Percentiles rank a stretch among this genome's conserved stretches.
These are phyloP conservation scores for Crossaster papposus DNA, from an alignment of 53 echinoderm and acorn worm genomes.

Conservation along the genomic window DNA sequence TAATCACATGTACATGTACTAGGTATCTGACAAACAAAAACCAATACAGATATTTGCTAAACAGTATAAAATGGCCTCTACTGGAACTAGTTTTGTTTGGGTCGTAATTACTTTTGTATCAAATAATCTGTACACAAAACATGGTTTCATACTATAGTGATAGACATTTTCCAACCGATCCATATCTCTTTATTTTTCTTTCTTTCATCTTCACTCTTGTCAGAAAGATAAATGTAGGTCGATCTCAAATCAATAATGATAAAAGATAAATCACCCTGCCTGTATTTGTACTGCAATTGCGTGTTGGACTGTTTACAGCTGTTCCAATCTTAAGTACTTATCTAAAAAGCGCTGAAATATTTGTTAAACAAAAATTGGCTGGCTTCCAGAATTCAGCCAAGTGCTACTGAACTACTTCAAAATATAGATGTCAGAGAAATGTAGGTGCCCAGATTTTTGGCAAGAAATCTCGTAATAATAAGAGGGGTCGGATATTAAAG, in stretches of 20 bases:
- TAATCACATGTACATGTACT: too few species aligned
- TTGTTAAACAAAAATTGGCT: background rate
- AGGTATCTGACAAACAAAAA: too few species aligned
- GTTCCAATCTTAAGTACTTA: slow-evolving; percentile 20
- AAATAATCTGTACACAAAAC: background rate
- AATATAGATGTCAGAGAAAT: background rate
- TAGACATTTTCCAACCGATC: slow-evolving; percentile 2
- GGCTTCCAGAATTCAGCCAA: slow-evolving; percentile 3
- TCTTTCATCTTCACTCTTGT: background rate
- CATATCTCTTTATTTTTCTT: background rate
- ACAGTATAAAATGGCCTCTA: background rate
- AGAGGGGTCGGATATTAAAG: background rate
- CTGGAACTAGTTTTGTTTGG: background rate
- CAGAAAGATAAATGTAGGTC: background rate
- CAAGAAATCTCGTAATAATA: too few species aligned
- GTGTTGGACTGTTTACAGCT: slow-evolving; percentile 20
- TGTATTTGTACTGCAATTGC: slow-evolving; percentile 28
- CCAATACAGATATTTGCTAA: background rate
- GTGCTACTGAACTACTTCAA: background rate
- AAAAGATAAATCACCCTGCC: slow-evolving; percentile 14
- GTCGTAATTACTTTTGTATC: background rate
- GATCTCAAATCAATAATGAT: slow-evolving; percentile 27
- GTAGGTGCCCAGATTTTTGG: too few species aligned
- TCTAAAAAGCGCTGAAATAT: background rate
- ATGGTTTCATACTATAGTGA: background rate